Evolutionary conservation across 2,888 invertebrate genomes (phyloP).

Genomic region (Phanerotoma sp.): DNA sequence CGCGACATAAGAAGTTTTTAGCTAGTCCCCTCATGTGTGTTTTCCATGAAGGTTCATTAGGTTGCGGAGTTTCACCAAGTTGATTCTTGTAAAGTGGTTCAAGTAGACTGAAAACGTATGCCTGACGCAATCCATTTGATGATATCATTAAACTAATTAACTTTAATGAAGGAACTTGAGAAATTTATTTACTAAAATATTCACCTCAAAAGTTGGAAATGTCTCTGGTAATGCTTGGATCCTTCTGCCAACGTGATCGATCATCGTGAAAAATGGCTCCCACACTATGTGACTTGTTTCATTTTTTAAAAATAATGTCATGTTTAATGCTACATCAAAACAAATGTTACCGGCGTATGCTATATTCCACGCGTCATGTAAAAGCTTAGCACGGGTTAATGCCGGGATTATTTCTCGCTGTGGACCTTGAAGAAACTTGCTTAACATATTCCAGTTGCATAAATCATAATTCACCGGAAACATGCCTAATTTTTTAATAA

Average conservation of each 20-base stretch:
- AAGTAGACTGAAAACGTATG: conserved; percentile 69
- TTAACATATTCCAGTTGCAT: conserved; percentile 74
- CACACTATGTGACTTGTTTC: conserved; percentile 77
- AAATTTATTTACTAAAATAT: no score
- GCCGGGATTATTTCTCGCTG: conserved; percentile 64
- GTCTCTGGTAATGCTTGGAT: conserved; percentile 66
- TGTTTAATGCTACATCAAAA: conserved; percentile 74
- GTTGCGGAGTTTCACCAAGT: conserved; percentile 60
- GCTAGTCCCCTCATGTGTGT: conserved; percentile 69
- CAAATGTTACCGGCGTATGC: conserved; percentile 77
- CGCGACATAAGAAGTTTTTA: conserved; percentile 72
- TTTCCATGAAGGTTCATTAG: conserved; percentile 68
- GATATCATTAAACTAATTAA: neutral
- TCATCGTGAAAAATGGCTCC: conserved; percentile 81
- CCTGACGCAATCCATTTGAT: conserved; percentile 55
- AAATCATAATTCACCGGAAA: conserved; percentile 82
- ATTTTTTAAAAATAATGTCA: conserved; percentile 74
- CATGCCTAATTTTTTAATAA: conserved; percentile 61
- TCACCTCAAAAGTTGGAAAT: conserved; percentile 73
- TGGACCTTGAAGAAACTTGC: conserved; percentile 61
- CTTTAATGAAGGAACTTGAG: neutral
- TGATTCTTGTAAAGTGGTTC: conserved; percentile 71
- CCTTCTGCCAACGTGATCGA: conserved; percentile 77
- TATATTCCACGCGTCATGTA: conserved; percentile 78
- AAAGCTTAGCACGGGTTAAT: conserved; percentile 71